Base-by-base conservation (phyloP, 2,797 vertebrate genomes). In the Enteromius afrohamiltoni region DNA sequence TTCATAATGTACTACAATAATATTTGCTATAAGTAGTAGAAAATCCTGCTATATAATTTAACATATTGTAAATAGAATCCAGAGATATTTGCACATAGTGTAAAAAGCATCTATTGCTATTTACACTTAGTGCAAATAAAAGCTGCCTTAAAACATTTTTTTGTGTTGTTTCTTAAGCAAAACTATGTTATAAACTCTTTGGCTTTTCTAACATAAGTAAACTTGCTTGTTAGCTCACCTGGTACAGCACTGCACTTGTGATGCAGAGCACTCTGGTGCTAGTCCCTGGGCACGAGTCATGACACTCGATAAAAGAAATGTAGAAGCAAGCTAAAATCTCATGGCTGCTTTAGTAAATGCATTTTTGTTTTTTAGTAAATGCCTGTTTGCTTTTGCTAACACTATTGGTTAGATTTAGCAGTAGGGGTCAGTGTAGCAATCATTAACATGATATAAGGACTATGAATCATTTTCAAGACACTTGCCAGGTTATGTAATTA, bases 401-500 rank as follows among this genome's bases (percentile, higher is more conserved):
- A n/a, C 21, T n/a, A 10, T 60, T 60, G 10, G 4, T 11, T 60
- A 60, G 23, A 5, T 60, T 60, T 60, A 26, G 58, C 11, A 17
- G 19, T 53, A 67, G 6, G n/a, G 21, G 21, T 79, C 64, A 67
- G 45, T 45, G 11, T 45, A 26, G n/a, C 34, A 53, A 14, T 79
- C 75, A 47, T n/a, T 31, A 37, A 34, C 49, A 37, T 42, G 34
- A 58, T 58, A 60, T 51, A 64, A 21, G 47, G n/a, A 5, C 69
- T 42, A 49, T 74, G 42, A 74, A 82, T 74, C 3, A 49, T 73
- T 49, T 29, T 37, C 6, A 60, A 62, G 21, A 37, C 37, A 9
- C 51, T 80, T 49, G 40, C 45, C 64, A 76, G 60, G 23, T 69
- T 31, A 40, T 47, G 37, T 40, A 60, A 81, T 77, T 26, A 68